Evolutionary conservation across 2,113 vertebrate species (phyloP), one percentile per base, ranked within the genome.

Genomic region (Mastomys natalensis): DNA sequence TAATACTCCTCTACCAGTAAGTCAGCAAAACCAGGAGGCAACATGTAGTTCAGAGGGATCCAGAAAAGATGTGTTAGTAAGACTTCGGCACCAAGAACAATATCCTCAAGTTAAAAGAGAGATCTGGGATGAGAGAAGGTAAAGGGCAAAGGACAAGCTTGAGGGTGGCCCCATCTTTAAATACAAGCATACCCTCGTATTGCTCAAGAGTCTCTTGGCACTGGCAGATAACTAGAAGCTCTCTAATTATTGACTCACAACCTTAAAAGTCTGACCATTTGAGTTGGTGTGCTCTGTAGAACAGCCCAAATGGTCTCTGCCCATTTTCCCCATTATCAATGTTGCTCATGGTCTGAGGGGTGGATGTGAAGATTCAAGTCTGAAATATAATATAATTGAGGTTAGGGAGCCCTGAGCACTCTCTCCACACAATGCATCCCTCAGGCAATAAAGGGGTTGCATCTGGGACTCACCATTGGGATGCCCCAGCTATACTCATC

Each of bases 1-100:
- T 51, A 48, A 26, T 78, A 51, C 7, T 99, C 98, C 53, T 98
- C 97, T 22, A 96, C 21, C 85, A 98, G 43, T 16, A 66, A 12
- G 76, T 98, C 94, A 55, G 95, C 70, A 29, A 95, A 17, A 10
- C 97, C 96, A 85, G 91, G 34, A 15, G 96, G 60, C 2, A 98
- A 0, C 15, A 64, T 1, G 98, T 98, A 48, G 4, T 31, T 55
- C 84, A 37, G 34, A 51, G 40, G 7, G 78, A 58, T 34, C 66
- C 89, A 53, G 76, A 62, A 82, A 24, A 88, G 64, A 58, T 11
- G 68, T 15, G 31, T 77, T 51, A 91, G 87, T 26, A 9, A 24
- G 45, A 53, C 12, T 64, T 37, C 11, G 53, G 37, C 48, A 43
- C 21, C 7, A 1, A 45, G n/a, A 48, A 40, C n/a, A 72, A 19